These are phyloP conservation scores for Dusona sp. DNA, from an alignment of 2,888 invertebrate genomes.

Conservation along the genomic window DNA sequence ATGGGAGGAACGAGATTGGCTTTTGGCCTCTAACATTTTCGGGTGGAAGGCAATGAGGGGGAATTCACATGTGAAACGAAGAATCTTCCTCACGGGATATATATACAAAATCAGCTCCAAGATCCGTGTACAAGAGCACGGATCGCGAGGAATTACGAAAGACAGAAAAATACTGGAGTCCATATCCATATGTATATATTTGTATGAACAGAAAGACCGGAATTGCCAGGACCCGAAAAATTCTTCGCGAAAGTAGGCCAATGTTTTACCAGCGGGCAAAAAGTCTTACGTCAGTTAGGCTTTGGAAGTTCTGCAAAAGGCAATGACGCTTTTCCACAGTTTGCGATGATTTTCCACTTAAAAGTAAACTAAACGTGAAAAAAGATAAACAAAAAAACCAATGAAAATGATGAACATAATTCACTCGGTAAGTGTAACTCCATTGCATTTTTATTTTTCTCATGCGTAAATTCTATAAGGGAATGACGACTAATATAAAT, in stretches of 20 bases:
- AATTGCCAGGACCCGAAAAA: conserved; percentile 36
- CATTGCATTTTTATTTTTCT: too few species aligned
- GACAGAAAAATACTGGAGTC: conserved; percentile 16
- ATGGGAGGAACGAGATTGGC: conserved; percentile 62
- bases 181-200: background rate
- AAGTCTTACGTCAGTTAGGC: background rate
- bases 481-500: too few species aligned
- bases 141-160: conserved; percentile 25
- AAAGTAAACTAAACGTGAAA: background rate
- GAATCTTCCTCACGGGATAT: conserved; percentile 5
- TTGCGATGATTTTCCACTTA: background rate
- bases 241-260: conserved; percentile 47
- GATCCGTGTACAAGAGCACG: background rate
- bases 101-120: conserved; percentile 1
- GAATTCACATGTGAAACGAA: conserved; percentile 26
- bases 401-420: too few species aligned
- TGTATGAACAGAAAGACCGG: background rate
- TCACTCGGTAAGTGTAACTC: too few species aligned
- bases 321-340: background rate
- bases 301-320: background rate
- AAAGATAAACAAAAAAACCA: too few species aligned
- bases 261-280: conserved; percentile 39
- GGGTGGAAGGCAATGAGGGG: conserved; percentile 35
- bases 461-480: too few species aligned
- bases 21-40: conserved; percentile 57